phyloP scores from a whole-genome alignment of 2,113 vertebrate species.

The Heloderma charlesbogerti region DNA sequence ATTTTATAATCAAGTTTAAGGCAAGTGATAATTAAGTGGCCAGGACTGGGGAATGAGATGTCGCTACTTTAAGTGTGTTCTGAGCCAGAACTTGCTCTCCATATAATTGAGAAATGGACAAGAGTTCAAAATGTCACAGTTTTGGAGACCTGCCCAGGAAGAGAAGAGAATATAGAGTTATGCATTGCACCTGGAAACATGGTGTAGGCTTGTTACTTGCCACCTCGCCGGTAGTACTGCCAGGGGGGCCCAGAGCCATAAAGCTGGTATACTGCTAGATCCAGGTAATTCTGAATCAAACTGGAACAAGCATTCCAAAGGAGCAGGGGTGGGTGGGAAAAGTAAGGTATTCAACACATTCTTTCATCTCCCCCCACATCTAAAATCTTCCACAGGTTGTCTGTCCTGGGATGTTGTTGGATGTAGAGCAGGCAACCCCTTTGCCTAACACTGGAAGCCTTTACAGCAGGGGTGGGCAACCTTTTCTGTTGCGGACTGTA shows the following conservation, averaged over 20 bases:
- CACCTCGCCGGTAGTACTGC: neutral
- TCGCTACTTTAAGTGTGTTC: neutral
- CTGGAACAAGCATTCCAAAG: neutral
- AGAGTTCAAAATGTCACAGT: neutral
- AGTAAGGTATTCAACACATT: neutral
- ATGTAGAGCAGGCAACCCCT: neutral
- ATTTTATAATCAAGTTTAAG: constrained; percentile 9
- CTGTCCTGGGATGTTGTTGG: neutral
- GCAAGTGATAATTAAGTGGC: neutral
- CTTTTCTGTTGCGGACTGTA: no score
- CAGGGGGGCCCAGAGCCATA: neutral
- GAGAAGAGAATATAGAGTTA: neutral
- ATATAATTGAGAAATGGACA: neutral
- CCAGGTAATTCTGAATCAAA: neutral
- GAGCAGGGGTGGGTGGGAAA: neutral
- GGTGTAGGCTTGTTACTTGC: neutral
- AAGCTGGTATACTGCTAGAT: neutral
- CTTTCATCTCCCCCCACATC: neutral
- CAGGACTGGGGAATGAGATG: neutral
- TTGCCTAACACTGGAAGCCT: neutral
- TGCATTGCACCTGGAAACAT: neutral
- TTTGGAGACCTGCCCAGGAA: neutral
- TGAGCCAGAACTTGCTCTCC: neutral
- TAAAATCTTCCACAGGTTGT: neutral
- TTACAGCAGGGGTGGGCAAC: neutral